Evolutionary conservation across 1,140 invertebrate species (phyloP), one percentile per base, ranked within the genome.

Genomic region (Diabrotica virgifera): DNA sequence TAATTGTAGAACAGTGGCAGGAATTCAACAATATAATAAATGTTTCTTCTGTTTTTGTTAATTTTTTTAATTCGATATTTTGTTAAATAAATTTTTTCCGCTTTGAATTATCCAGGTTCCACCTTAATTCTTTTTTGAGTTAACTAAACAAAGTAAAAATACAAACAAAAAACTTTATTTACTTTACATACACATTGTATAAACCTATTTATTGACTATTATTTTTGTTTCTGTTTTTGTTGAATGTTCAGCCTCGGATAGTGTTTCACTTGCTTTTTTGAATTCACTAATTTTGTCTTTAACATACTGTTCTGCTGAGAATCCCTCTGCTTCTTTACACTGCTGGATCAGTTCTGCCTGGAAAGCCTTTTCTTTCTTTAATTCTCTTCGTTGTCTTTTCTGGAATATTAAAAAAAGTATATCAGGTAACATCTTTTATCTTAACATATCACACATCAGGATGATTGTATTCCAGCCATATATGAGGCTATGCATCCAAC

Each of bases 321-420:
- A 95, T 13, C 84, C 82, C 66, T 93, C 83, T 0, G 90, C 91
- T 61, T 85, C 77, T 74, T 87, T 86, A 14, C 93, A 85, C 72
- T 90, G 82, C 0, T 82, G 77, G 65, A 92, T 79, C 0, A 93
- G 78, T 58, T 85, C 81, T 0, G 84, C 85, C 72, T 93, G 89
- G 79, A 94, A 95, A 4, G 75, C 76, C 74, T 90, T 93, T 69
- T 95, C 91, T 73, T 89, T 93, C 56, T 82, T 82, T 55, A 88
- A 78, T 70, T 88, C 86, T 62, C 90, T 83, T 13, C 83, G 86
- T 72, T 88, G 84, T 64, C 85, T 85, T 36, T 84, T 73, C 84
- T 85, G 76, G 65, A 72, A 70, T 54, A 59, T 46, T 37, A 58
- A 66, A 52, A 64, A 59, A 37, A 57, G 37, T 55, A 0, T 52